Evolutionary conservation across 2,888 invertebrate species (phyloP), one percentile per base, ranked within the genome.

Genomic region (Acronicta leporina): DNA sequence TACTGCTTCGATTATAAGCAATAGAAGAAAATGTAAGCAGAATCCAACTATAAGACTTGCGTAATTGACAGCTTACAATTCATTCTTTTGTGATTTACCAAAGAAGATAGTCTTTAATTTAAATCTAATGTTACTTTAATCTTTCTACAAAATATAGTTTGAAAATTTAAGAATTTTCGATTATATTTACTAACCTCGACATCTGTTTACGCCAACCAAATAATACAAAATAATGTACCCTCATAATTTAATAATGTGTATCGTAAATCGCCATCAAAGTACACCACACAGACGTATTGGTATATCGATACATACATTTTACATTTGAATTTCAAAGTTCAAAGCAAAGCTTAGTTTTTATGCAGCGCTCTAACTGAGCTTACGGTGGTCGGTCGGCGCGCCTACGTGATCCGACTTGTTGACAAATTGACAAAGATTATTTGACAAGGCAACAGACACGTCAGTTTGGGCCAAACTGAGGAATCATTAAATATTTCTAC

Each of bases 311-410:
- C 20, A 20, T 88, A 89, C 65, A 63, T 85, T 82, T 83, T 77
- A 78, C 84, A 91, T 92, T 92, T 92, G 91, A 94, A 94, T 93
- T 92, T 92, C 89, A 91, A 92, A 92, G 88, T 90, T 88, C 87
- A 88, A 90, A 90, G 89, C 91, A 86, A 87, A 87, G 89, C 89
- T 89, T 87, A 88, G 92, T 92, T 93, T 93, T 92, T 92, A 92
- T 92, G 92, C 92, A 92, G 87, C 91, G 88, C 87, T 92, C 92
- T 88, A 92, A 92, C 91, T 88, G 87, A 90, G 93, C 93, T 92
- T 92, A 91, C 91, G 87, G 87, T 86, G 91, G 92, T 87, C 88
- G 90, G 89, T 83, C 84, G 84, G 84, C 69, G 73, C 64, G 81
- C 77, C 79, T 84, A 92, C 93, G 93, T 94, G 93, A 91, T 83